These are phyloP conservation scores for Notoglanidium macrostoma DNA, from an alignment of 2,797 vertebrate species.

Conservation along the genomic window DNA sequence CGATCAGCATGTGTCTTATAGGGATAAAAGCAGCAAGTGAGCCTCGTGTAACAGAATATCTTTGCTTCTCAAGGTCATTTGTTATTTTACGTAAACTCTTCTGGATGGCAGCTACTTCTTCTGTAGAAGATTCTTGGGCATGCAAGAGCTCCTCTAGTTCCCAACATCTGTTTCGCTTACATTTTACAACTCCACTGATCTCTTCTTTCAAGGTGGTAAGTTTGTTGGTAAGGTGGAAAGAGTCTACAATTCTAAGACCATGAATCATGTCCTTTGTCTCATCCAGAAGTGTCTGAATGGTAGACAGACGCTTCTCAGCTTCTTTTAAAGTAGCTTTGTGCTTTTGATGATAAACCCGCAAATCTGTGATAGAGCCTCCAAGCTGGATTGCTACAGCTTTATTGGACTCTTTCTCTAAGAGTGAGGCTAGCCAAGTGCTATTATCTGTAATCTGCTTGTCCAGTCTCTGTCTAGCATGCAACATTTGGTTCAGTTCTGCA, in stretches of 20 bases:
- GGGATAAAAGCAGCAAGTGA: slow-evolving; percentile 53
- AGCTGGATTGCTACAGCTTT: slow-evolving; percentile 62
- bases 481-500: slow-evolving; percentile 74
- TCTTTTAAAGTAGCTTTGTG: slow-evolving; percentile 72
- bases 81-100: slow-evolving; percentile 67
- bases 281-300: slow-evolving; percentile 69
- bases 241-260: slow-evolving; percentile 67
- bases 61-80: slow-evolving; percentile 60
- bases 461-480: slow-evolving; percentile 77
- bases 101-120: slow-evolving; percentile 65
- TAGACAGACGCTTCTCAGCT: slow-evolving; percentile 68
- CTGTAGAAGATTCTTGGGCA: slow-evolving; percentile 63
- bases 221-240: slow-evolving; percentile 70
- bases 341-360: slow-evolving; percentile 65
- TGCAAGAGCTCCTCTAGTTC: slow-evolving; percentile 73
- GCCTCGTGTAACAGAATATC: slow-evolving; percentile 67
- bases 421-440: slow-evolving; percentile 72
- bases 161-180: slow-evolving; percentile 65
- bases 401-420: slow-evolving; percentile 65
- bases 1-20: slow-evolving; percentile 66
- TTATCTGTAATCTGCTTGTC: slow-evolving; percentile 71
- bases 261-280: slow-evolving; percentile 61
- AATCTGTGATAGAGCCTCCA: slow-evolving; percentile 64
- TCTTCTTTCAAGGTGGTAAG: slow-evolving; percentile 68
- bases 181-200: slow-evolving; percentile 66